phyloP scores from a whole-genome alignment of 2,797 vertebrate species.

The Pipistrellus nathusii region DNA sequence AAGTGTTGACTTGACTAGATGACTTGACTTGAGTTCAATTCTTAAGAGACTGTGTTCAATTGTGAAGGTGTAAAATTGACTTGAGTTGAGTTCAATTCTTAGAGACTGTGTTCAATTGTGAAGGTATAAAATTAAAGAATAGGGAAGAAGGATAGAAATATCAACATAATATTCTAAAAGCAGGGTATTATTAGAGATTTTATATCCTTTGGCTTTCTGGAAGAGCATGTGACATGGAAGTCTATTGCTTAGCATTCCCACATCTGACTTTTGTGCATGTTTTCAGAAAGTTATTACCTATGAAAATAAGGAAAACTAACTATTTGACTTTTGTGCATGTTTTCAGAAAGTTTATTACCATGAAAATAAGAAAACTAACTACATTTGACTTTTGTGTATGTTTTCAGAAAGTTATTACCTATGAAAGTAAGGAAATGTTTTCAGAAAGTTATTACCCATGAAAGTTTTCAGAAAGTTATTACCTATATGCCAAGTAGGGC shows the following conservation, averaged over 20 bases:
- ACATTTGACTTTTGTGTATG: too few species aligned
- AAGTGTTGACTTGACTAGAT: background rate
- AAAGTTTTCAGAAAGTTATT: conserved; percentile 37
- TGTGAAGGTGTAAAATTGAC: background rate
- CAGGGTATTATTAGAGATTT: background rate
- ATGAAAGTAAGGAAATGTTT: background rate
- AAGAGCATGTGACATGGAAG: conserved; percentile 8
- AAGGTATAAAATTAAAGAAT: conserved; percentile 17
- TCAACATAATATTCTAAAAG: background rate
- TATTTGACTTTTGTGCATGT: too few species aligned
- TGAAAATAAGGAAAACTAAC: background rate
- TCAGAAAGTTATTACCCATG: conserved; percentile 17
- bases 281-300: conserved; percentile 35
- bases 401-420: too few species aligned
- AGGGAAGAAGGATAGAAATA: conserved; percentile 31
- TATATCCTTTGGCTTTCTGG: background rate
- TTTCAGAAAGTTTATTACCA: background rate
- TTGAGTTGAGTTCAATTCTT: background rate
- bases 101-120: background rate
- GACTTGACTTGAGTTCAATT: background rate
- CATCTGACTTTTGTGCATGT: background rate
- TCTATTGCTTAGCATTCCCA: background rate
- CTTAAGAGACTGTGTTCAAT: background rate
- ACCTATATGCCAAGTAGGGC: background rate
- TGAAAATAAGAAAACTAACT: background rate